Conservation (phyloP, 2,113 vertebrate species). For the Mormyrus iriodes region DNA sequence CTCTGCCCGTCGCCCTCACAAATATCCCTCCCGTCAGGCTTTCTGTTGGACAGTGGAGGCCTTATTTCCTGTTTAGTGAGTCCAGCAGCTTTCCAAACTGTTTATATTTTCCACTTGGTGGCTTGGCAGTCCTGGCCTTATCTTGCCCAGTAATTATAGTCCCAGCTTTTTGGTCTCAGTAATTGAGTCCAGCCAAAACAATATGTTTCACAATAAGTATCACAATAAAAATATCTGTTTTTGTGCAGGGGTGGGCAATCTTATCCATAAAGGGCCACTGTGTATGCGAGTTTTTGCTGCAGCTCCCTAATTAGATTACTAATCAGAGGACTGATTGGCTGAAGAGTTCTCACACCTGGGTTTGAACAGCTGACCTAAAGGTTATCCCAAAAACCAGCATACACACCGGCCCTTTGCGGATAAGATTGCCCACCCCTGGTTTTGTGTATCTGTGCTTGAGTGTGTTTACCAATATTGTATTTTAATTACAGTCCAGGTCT, state of each 20-base stretch:
- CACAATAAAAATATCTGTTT: conserved; percentile 11
- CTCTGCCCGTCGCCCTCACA: neutral
- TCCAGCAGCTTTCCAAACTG: neutral
- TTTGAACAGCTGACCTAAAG: too few relatives aligned
- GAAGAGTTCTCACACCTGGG: too few relatives aligned
- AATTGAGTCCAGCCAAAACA: conserved; percentile 9
- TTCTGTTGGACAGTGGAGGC: neutral
- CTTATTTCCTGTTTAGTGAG: conserved; percentile 6
- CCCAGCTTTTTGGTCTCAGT: neutral
- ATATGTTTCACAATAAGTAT: neutral
- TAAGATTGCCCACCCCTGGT: too few relatives aligned
- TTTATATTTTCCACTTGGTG: neutral
- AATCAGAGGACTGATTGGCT: too few relatives aligned
- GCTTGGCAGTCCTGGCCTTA: neutral
- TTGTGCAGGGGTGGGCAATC: too few relatives aligned
- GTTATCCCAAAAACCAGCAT: too few relatives aligned
- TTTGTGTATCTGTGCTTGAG: neutral
- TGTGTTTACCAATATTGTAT: neutral
- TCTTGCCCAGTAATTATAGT: conserved; percentile 7
- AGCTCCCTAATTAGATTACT: too few relatives aligned
- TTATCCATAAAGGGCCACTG: too few relatives aligned
- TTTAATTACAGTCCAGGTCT: neutral
- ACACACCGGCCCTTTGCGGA: too few relatives aligned
- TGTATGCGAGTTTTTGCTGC: too few relatives aligned
- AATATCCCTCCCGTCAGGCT: neutral